Percentiles rank a stretch among this genome's conserved stretches.
Evolutionary conservation across 2,113 vertebrate genomes (phyloP).

Genomic region (Pelmatolapia mariae): DNA sequence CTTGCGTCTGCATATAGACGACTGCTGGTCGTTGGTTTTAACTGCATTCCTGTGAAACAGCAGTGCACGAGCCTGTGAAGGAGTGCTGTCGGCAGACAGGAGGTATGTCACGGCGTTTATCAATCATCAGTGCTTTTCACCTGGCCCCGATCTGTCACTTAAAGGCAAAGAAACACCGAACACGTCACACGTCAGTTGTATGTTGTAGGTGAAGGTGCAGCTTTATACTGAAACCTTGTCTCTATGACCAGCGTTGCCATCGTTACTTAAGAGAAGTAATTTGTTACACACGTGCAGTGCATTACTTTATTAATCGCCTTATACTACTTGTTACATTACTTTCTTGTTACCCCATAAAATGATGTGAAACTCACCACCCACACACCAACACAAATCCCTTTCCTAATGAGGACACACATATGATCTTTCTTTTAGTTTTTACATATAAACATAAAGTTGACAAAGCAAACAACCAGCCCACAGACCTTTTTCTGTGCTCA

Average conservation of each 20-base stretch:
- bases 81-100: conserved; percentile 2
- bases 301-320: not conserved
- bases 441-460: not conserved
- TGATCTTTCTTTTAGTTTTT: accelerated
- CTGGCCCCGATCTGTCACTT: conserved; percentile 7
- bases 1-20: not conserved
- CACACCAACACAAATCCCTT: not conserved
- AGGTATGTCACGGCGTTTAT: conserved; percentile 21
- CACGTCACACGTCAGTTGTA: not conserved
- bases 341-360: not conserved
- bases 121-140: conserved; percentile 1
- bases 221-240: not conserved
- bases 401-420: not conserved
- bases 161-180: not conserved
- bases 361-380: not conserved
- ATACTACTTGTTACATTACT: not conserved
- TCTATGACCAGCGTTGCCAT: not conserved
- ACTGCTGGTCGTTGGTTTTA: not conserved
- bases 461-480: not conserved
- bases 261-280: not conserved
- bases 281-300: not conserved
- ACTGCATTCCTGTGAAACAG: not conserved
- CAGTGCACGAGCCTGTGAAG: not conserved
- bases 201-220: not conserved
- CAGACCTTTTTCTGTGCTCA: not conserved